phyloP scores from a whole-genome alignment of 2,888 invertebrate species.

The Pedicia rivosa region DNA sequence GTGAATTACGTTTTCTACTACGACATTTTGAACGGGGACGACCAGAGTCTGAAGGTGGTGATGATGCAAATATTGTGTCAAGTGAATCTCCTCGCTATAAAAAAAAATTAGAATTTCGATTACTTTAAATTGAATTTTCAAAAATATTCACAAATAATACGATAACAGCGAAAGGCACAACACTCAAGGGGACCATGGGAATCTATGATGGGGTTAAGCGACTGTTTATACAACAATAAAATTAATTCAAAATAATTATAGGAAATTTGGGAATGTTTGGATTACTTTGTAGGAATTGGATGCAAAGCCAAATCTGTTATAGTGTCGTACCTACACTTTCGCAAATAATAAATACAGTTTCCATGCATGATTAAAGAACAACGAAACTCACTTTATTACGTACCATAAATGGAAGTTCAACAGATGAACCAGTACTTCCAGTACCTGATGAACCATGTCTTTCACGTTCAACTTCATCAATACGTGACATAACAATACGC shows the following conservation, averaged over 20 bases:
- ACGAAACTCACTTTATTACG: neutral
- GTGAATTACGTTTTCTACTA: conserved; percentile 21
- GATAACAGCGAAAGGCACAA: neutral
- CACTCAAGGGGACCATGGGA: too few relatives aligned
- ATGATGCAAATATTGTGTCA: conserved; percentile 48
- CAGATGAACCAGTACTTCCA: conserved; percentile 21
- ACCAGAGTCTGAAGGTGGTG: conserved; percentile 28
- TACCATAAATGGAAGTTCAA: conserved; percentile 32
- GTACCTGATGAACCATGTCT: conserved; percentile 10
- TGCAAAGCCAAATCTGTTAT: too few relatives aligned
- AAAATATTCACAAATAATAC: neutral
- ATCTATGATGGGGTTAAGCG: too few relatives aligned
- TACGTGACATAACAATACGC: neutral
- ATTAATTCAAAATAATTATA: too few relatives aligned
- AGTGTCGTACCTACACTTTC: too few relatives aligned
- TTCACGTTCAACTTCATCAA: neutral
- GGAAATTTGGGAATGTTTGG: too few relatives aligned
- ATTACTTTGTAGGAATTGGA: too few relatives aligned
- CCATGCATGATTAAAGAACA: too few relatives aligned
- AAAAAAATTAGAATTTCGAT: conserved; percentile 1
- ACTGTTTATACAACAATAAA: too few relatives aligned
- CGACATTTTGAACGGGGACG: conserved; percentile 29
- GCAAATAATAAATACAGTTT: too few relatives aligned
- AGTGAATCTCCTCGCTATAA: conserved; percentile 49
- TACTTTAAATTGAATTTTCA: neutral